phyloP scores from a whole-genome alignment of 2,888 invertebrate genomes.

The Drosophila diplacantha region DNA sequence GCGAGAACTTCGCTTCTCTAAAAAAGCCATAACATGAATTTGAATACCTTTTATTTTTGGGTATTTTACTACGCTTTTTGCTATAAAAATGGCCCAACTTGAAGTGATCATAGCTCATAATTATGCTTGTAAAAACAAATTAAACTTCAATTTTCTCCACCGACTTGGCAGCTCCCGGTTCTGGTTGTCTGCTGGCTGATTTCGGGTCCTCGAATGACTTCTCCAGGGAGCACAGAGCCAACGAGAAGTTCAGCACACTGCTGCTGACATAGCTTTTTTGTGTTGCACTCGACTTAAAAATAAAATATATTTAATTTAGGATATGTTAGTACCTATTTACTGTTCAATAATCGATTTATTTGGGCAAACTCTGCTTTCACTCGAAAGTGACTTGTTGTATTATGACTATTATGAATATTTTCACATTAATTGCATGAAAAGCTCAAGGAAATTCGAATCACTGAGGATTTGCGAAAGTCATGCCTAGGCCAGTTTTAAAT shows the following conservation, averaged over 20 bases:
- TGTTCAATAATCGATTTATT: not conserved
- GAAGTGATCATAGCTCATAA: constrained; percentile 42
- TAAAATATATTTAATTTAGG: not conserved
- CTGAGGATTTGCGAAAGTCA: not conserved
- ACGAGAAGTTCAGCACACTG: not conserved
- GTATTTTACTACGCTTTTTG: not conserved
- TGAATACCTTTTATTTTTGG: constrained; percentile 3
- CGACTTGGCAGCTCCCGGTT: constrained; percentile 17
- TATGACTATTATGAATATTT: not conserved
- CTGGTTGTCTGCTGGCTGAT: constrained; percentile 9
- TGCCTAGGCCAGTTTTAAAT: not conserved
- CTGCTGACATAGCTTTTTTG: not conserved
- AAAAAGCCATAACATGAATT: not conserved
- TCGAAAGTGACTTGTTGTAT: not conserved
- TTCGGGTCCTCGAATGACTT: constrained; percentile 6
- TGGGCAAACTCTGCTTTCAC: not conserved
- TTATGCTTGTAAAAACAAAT: constrained; percentile 74
- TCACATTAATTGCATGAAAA: not conserved
- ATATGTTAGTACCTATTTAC: not conserved
- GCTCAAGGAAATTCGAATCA: not conserved
- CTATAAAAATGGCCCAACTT: constrained; percentile 25
- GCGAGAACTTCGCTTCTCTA: not conserved
- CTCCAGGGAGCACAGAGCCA: constrained; percentile 7
- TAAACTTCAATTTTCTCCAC: constrained; percentile 71
- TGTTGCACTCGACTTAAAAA: not conserved